Evolutionary conservation across 2,113 vertebrate genomes (phyloP).

Genomic region (Crotalus viridis): DNA sequence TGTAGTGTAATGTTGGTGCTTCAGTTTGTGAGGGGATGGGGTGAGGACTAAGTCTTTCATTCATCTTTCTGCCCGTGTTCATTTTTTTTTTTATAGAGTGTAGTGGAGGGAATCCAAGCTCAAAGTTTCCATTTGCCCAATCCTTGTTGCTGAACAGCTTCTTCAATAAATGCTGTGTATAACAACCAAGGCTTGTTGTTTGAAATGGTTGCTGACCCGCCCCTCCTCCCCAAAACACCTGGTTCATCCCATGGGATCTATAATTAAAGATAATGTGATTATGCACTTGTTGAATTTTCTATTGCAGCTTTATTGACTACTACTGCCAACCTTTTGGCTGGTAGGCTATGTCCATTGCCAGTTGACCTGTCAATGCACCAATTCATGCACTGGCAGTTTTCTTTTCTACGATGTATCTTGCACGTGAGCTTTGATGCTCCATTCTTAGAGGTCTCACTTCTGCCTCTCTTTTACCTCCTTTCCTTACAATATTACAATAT

Average conservation of each 20-base stretch:
- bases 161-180: not conserved
- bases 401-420: not conserved
- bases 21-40: not conserved
- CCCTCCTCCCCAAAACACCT: not conserved
- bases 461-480: not conserved
- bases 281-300: not conserved
- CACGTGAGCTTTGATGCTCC: not conserved
- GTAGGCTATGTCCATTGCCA: not conserved
- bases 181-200: not conserved
- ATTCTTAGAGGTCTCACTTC: not conserved
- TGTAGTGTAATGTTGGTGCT: not conserved
- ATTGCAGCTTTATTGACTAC: not conserved
- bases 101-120: not conserved
- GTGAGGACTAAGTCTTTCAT: not conserved
- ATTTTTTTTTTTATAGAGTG: not conserved
- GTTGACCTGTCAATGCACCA: not conserved
- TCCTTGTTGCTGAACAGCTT: not conserved
- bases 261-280: not conserved
- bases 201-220: not conserved
- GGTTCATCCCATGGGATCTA: not conserved
- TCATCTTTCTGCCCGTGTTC: not conserved
- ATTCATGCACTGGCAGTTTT: not conserved
- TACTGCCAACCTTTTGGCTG: not conserved
- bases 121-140: not conserved
- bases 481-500: not conserved